Base-by-base conservation (phyloP, 2,113 vertebrate species). In the Opisthocomus hoazin region DNA sequence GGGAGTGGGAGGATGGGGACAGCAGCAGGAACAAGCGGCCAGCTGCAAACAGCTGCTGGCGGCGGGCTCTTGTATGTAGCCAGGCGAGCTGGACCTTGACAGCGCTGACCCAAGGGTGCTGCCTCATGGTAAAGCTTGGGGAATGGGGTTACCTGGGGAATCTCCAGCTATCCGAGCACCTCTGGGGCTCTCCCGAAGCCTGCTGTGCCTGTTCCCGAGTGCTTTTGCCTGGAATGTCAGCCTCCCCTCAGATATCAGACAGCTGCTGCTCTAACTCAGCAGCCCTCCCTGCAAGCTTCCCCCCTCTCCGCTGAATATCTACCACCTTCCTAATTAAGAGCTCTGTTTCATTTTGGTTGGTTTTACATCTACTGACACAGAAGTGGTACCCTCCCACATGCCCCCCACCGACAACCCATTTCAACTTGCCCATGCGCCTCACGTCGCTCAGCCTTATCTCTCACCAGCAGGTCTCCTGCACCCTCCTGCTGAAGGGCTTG, bases 21-120 rank as follows among this genome's bases (percentile, higher is more conserved):
- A 30, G 51, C 41, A 48, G 65, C 24, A 41, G 63, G 26, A 63
- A 86, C 17, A 53, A 90, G 23, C 0, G 21, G 14, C 1, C 5
- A 50, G 56, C 69, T 45, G 48, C 77, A 20, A 75, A 53, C 11
- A 71, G 68, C 51, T 45, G 61, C 77, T 45, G 26, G 32, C 5
- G 3, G 34, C 0, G 0, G 1, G 12, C n/a, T 57, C 32, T 9
- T 12, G 22, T 2, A 41, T 9, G 2, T 30, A 37, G 74, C 23
- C 61, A 39, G 61, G 63, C 0, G 0, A 91, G 51, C 19, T 2
- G 4, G 18, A 64, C 46, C 43, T 15, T 1, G 0, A 34, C 0
- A 50, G 26, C 0, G 0, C 22, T 23, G 39, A 37, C 32, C 29
- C 36, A 21, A 83, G 45, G 54, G 39, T 54, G 39, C 22, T 1